phyloP scores from a whole-genome alignment of 1,140 invertebrate genomes.

The Drosophila punjabiensis region DNA sequence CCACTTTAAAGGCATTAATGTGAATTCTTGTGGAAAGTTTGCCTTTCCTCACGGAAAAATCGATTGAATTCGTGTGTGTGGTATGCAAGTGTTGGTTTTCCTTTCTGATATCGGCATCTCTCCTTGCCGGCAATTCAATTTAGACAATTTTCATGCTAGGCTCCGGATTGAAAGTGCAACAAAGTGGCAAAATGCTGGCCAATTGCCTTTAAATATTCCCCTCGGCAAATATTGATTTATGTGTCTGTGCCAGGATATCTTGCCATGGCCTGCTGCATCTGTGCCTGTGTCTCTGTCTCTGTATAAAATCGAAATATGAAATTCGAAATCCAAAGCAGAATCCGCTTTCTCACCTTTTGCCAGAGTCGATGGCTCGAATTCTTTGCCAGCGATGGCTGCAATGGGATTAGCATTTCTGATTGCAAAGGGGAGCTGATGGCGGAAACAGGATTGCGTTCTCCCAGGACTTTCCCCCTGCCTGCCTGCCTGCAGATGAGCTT shows the following conservation, averaged over 20 bases:
- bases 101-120: slow-evolving; percentile 28
- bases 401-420: slow-evolving; percentile 55
- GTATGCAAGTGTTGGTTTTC: slow-evolving; percentile 1
- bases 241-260: slow-evolving; percentile 9
- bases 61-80: slow-evolving; percentile 4
- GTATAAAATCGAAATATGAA: slow-evolving; percentile 44
- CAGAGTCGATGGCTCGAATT: slow-evolving; percentile 32
- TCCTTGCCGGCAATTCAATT: slow-evolving; percentile 52
- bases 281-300: not conserved
- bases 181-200: slow-evolving; percentile 48
- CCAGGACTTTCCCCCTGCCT: slow-evolving; percentile 14
- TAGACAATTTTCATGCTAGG: slow-evolving; percentile 54
- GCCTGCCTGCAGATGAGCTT: not conserved
- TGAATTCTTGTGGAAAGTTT: slow-evolving; percentile 17
- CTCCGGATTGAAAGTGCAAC: slow-evolving; percentile 36
- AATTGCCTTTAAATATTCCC: slow-evolving; percentile 59
- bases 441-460: slow-evolving; percentile 47
- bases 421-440: slow-evolving; percentile 31
- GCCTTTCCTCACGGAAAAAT: slow-evolving; percentile 21
- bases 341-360: slow-evolving; percentile 52
- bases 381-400: slow-evolving; percentile 26
- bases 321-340: slow-evolving; percentile 46
- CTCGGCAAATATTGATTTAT: slow-evolving; percentile 71
- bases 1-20: slow-evolving; percentile 16
- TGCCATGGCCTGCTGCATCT: not conserved